Conservation (phyloP, 2,888 invertebrate genomes). For the Macaria liturata region DNA sequence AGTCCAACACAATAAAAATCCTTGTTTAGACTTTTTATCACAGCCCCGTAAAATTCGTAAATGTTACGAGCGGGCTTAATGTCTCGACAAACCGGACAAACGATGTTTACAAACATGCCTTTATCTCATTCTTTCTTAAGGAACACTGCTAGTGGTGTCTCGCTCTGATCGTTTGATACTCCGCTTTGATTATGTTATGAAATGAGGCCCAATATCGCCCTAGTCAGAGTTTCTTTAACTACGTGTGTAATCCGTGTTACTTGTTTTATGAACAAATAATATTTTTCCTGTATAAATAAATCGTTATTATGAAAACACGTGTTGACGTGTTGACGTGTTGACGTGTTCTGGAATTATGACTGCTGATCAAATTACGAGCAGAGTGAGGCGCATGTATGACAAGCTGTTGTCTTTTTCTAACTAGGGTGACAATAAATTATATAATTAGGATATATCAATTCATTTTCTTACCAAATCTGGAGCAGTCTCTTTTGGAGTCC, state of each 20-base stretch:
- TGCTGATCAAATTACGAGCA: too few species aligned
- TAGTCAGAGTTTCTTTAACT: slow-evolving; percentile 11
- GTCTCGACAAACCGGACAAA: slow-evolving; percentile 10
- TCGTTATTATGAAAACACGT: slow-evolving; percentile 1
- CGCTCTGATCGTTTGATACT: slow-evolving; percentile 8
- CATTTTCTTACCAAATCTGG: too few species aligned
- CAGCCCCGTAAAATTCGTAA: slow-evolving; percentile 11
- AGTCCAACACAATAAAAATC: slow-evolving; percentile 14
- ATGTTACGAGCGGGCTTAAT: slow-evolving; percentile 12
- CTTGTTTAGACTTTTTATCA: slow-evolving; percentile 17
- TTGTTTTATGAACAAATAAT: slow-evolving; percentile 5
- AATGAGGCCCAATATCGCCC: slow-evolving; percentile 10
- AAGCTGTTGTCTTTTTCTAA: too few species aligned
- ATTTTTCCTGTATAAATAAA: slow-evolving; percentile 4
- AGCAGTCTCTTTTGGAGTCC: too few species aligned
- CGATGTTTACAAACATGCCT: slow-evolving; percentile 7
- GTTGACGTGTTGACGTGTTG: too few species aligned
- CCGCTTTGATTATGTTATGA: slow-evolving; percentile 10
- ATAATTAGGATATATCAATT: too few species aligned
- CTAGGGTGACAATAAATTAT: too few species aligned
- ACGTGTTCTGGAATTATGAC: too few species aligned
- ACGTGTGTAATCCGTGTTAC: slow-evolving; percentile 1
- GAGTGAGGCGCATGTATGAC: too few species aligned
- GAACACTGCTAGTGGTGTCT: neutral
- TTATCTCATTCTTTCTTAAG: neutral